A percentile compares a stretch with the other conserved stretches of the same genome.
phyloP scores from a whole-genome alignment of 2,113 vertebrate species.

The Grammomys surdaster region DNA sequence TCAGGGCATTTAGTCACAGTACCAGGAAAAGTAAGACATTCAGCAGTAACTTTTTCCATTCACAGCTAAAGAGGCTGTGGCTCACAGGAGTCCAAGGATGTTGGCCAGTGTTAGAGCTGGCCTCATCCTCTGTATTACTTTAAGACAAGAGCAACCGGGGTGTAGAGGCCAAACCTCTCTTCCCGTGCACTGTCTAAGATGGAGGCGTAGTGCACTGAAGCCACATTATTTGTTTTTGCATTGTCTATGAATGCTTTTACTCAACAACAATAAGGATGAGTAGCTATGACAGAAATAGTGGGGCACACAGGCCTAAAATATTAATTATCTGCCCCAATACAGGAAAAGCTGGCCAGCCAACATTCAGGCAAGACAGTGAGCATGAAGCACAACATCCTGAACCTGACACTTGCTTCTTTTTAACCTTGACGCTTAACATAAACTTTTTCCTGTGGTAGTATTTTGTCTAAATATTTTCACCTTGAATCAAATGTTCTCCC shows the following conservation, averaged over 20 bases:
- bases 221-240: neutral
- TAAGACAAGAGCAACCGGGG: neutral
- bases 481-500: conserved; percentile 65
- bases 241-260: neutral
- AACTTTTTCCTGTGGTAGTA: conserved; percentile 62
- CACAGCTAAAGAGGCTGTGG: neutral
- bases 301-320: neutral
- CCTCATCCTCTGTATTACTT: neutral
- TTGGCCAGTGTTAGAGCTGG: neutral
- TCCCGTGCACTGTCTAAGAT: neutral
- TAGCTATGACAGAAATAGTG: neutral
- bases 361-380: neutral
- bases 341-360: neutral
- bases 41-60: neutral
- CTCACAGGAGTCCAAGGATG: neutral
- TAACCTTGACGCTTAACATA: conserved; percentile 66
- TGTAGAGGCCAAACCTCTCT: no score
- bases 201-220: neutral
- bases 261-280: neutral
- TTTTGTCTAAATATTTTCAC: conserved; percentile 73
- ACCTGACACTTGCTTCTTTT: conserved; percentile 20
- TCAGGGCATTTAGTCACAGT: neutral
- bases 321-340: neutral
- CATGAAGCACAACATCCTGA: conserved; percentile 29
- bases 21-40: neutral